These are phyloP conservation scores for Macrobrachium nipponense DNA, from an alignment of 1,140 invertebrate species.

Conservation along the genomic window DNA sequence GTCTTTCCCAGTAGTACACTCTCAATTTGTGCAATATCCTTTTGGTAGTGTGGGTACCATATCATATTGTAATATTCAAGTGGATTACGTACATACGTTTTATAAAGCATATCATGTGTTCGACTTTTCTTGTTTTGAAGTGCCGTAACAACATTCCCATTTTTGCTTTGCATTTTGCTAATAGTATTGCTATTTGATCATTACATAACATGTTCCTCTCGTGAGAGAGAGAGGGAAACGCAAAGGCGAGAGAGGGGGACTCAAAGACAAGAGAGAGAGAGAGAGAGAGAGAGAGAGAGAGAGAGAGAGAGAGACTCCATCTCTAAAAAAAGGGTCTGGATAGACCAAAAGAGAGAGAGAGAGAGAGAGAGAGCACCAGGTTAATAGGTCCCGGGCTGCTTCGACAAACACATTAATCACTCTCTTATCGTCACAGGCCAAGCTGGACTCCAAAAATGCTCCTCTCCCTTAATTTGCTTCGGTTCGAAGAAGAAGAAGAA, in stretches of 20 bases:
- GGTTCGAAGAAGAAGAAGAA: neutral
- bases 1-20: too few species aligned
- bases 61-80: too few species aligned
- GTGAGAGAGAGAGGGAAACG: neutral
- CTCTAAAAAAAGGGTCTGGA: neutral
- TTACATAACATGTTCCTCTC: neutral
- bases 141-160: too few species aligned
- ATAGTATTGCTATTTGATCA: too few species aligned
- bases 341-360: neutral
- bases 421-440: neutral
- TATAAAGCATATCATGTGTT: too few species aligned
- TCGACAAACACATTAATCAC: conserved; percentile 4
- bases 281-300: conserved; percentile 30
- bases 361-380: neutral
- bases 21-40: too few species aligned
- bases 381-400: neutral
- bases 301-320: conserved; percentile 15
- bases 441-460: neutral
- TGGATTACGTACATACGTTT: too few species aligned
- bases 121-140: too few species aligned
- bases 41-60: too few species aligned
- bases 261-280: neutral
- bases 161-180: too few species aligned
- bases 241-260: neutral
- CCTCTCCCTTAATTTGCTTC: neutral